Evolutionary conservation across 92 coral and sea anemone genomes (phyloP), one percentile per base, ranked within the genome.

Genomic region (Porites lobata): DNA sequence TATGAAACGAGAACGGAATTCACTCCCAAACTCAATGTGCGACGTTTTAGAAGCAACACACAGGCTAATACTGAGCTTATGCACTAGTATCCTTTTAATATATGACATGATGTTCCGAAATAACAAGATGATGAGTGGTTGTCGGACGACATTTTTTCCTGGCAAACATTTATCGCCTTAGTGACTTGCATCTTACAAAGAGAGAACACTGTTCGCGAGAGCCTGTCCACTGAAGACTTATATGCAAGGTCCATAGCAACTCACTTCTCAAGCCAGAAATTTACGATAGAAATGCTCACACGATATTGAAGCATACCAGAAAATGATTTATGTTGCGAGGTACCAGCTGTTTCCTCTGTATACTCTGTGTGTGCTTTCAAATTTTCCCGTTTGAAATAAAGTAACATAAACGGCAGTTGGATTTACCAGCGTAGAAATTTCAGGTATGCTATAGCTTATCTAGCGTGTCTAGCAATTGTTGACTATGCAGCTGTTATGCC

Each of bases 141-240:
- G 63, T 26, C 64, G 26, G 6, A 12, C 17, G 73, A 83, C 80
- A 84, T 84, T 84, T 84, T 84, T 84, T 20, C 81, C 43, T 75
- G 69, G 80, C 87, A 61, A 84, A 84, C 80, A 71, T 84, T 84
- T 50, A 84, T 84, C 77, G 81, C 87, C 86, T 50, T 84, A 84
- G 87, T 75, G 81, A 84, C 76, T 73, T 3, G 51, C 76, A 10
- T 51, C 29, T 26, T 68, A 51, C 76, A 26, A 68, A 81, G 76
- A 50, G 58, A 50, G 85, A 80, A 62, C 24, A 29, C 80, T 73
- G 65, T 20, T 54, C 74, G 22, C 8, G 50, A 47, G 5, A 2
- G 69, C 19, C 6, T 17, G 15, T 12, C 57, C 26, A 47, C 22
- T 50, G 17, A 24, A 69, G 65, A 18, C 65, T 82, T 69, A 67